Conservation (phyloP, 1,140 invertebrate genomes). For the Calosoma granatense region DNA sequence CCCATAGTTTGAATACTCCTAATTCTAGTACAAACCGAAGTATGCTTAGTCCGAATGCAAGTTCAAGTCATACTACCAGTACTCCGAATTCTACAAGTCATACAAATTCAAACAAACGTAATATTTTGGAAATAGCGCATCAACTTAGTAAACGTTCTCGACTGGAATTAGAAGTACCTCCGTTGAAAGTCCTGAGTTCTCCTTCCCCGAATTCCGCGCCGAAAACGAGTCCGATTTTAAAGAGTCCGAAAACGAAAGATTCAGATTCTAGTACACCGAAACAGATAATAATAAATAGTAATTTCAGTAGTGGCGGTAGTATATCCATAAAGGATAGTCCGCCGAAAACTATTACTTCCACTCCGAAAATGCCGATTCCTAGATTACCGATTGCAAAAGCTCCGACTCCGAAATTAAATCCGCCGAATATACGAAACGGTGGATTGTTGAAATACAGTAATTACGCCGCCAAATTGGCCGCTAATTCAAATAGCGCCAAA, state of each 20-base stretch:
- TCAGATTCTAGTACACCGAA: neutral
- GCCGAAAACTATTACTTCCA: neutral
- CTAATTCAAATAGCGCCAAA: neutral
- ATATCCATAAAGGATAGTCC: neutral
- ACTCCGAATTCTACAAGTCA: neutral
- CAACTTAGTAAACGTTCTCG: slow-evolving; percentile 28
- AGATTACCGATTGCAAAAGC: neutral
- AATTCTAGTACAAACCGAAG: too few species aligned
- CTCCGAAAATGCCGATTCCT: neutral
- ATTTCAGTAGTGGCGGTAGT: neutral
- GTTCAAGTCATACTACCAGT: neutral
- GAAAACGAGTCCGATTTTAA: neutral
- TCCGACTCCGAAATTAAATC: neutral
- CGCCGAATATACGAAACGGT: neutral
- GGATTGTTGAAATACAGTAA: neutral
- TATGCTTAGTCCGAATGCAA: too few species aligned
- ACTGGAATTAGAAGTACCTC: slow-evolving; percentile 19
- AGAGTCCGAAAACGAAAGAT: neutral
- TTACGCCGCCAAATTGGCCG: neutral
- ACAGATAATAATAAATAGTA: neutral
- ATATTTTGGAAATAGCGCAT: slow-evolving; percentile 28
- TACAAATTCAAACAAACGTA: slow-evolving; percentile 17
- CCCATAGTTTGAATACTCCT: neutral
- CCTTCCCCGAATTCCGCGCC: neutral
- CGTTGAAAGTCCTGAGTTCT: neutral